Base-by-base conservation (phyloP, 1,140 invertebrate genomes). In the Drosophila carrolli region DNA sequence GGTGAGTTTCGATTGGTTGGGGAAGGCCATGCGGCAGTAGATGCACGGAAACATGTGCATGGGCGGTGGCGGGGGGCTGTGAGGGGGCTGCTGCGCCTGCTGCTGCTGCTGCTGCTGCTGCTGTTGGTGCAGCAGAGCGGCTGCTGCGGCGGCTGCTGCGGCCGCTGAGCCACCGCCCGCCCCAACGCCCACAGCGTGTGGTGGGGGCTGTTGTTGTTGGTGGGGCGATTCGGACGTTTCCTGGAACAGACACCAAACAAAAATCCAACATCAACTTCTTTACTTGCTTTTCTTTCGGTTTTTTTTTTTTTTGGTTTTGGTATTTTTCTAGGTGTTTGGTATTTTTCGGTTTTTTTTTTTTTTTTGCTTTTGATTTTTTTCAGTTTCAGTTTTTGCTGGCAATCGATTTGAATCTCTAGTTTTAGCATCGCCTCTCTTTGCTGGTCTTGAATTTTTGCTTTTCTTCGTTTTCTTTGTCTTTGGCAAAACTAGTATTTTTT, bases 181-280 rank as follows among this genome's bases (percentile, higher is more conserved):
- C 63, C 93, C 93, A 91, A 93, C 93, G 92, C 83, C 79, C 59
- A 77, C 72, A 65, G 81, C 86, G 70, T 93, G 56, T 56, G 51
- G 51, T 56, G 27, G 41, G 37, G 65, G 46, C 51, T 72, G 68
- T 70, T 70, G 67, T 38, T 75, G 94, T 93, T 88, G 83, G 81
- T 88, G 83, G 71, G 94, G 94, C 93, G 95, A 95, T 94, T 95
- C 95, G 94, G 95, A 95, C 93, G 95, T 94, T 94, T 96, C 96
- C 96, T 97, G 96, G 95, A 97, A 96, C 96, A 97, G 88, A 97
- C 96, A 97, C 96, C 95, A 96, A 96, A 96, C 96, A 96, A 96
- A 96, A 93, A 93, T 94, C 94, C 95, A 95, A 95, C 96, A 97
- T 97, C 96, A 97, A 97, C 96, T 97, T 97, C 96, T 97, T 96